Evolutionary conservation across 2,113 vertebrate genomes (phyloP).

Genomic region (Pterocles gutturalis): DNA sequence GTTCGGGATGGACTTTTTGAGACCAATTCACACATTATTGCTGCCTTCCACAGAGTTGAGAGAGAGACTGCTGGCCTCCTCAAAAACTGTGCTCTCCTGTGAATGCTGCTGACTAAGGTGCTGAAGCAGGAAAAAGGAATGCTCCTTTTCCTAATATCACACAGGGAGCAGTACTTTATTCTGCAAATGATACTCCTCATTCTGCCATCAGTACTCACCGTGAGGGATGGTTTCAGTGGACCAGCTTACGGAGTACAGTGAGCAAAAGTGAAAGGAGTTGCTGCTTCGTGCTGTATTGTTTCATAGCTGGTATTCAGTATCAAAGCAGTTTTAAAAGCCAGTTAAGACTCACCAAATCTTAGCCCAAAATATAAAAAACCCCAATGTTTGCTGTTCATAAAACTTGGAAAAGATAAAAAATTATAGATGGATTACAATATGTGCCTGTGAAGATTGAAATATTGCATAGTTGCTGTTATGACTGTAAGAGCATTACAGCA

Average conservation of each 20-base stretch:
- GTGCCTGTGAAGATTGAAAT: neutral
- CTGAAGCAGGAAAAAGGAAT: conserved; percentile 31
- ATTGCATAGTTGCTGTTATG: conserved; percentile 19
- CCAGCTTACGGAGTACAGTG: rapidly evolving
- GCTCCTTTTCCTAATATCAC: neutral
- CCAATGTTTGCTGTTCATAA: conserved; percentile 13
- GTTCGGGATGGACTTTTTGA: neutral
- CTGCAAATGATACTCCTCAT: neutral
- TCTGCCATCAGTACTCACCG: neutral
- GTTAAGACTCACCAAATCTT: neutral
- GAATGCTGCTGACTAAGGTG: conserved; percentile 5
- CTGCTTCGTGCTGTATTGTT: neutral
- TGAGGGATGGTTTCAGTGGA: neutral
- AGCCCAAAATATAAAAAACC: conserved; percentile 1
- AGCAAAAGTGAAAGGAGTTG: neutral
- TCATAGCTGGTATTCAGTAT: neutral
- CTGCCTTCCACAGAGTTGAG: neutral
- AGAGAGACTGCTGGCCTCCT: neutral
- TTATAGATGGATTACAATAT: neutral
- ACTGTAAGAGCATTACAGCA: neutral
- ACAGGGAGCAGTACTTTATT: neutral
- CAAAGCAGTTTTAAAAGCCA: neutral
- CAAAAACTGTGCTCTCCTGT: neutral
- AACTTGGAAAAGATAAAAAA: conserved; percentile 33
- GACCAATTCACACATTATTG: neutral